Evolutionary conservation across 1,140 invertebrate genomes (phyloP).

Genomic region (Mamestra configurata): DNA sequence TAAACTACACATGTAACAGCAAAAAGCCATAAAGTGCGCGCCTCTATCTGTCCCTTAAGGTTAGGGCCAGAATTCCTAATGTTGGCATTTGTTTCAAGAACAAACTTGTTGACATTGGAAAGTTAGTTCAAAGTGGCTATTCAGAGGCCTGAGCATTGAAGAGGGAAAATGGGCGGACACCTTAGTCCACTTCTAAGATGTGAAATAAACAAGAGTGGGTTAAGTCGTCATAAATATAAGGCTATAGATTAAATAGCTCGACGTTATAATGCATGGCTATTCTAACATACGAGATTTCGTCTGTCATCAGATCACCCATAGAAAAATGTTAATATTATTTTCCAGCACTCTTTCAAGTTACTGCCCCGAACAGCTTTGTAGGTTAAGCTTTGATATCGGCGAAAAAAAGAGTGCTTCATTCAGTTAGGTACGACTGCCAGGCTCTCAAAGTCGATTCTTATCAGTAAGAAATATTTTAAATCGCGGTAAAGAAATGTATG

Average conservation of each 20-base stretch:
- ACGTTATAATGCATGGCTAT: not conserved
- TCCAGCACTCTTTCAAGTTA: too few relatives aligned
- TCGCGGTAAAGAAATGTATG: constrained; percentile 1
- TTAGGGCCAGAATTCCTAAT: constrained; percentile 1
- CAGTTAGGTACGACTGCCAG: too few relatives aligned
- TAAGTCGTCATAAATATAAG: not conserved
- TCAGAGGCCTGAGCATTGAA: constrained; percentile 3
- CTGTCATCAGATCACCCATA: too few relatives aligned
- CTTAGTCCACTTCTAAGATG: not conserved
- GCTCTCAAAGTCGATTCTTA: not conserved
- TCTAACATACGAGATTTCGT: not conserved
- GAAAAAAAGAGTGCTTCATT: not conserved
- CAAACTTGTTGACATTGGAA: constrained; percentile 33
- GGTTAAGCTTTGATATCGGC: not conserved
- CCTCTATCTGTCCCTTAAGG: constrained; percentile 27
- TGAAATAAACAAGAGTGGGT: not conserved
- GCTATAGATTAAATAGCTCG: not conserved
- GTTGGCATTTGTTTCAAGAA: constrained; percentile 30
- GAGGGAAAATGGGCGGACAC: constrained; percentile 7
- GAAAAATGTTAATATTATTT: too few relatives aligned
- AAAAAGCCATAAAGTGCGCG: constrained; percentile 30
- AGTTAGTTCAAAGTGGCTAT: constrained; percentile 12
- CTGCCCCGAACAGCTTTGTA: too few relatives aligned
- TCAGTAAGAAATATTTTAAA: not conserved
- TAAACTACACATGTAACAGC: constrained; percentile 29